These are phyloP conservation scores for Poeciliopsis presidionis DNA, from an alignment of 2,797 vertebrate genomes.

Conservation along the genomic window DNA sequence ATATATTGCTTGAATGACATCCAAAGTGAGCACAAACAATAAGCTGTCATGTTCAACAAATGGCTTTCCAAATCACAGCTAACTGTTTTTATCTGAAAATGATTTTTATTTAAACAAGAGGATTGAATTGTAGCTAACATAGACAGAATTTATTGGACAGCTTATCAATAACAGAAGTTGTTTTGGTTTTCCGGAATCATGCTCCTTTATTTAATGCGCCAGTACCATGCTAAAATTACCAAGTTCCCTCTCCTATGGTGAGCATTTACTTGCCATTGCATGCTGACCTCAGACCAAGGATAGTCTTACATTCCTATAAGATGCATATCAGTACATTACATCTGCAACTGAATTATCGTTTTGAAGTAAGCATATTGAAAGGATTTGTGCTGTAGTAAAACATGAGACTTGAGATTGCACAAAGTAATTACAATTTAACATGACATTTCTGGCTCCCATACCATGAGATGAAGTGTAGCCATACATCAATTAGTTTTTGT, in stretches of 20 bases:
- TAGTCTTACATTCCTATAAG: slow-evolving; percentile 31
- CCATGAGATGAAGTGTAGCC: slow-evolving; percentile 53
- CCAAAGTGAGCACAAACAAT: slow-evolving; percentile 5
- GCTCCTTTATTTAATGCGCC: neutral
- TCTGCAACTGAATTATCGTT: slow-evolving; percentile 7
- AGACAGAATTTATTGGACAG: neutral
- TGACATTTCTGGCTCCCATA: slow-evolving; percentile 66
- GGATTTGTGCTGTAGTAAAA: slow-evolving; percentile 35
- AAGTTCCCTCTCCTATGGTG: slow-evolving; percentile 13
- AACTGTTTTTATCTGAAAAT: neutral
- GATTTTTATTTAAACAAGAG: neutral
- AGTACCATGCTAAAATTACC: slow-evolving; percentile 1
- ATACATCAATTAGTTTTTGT: slow-evolving; percentile 72
- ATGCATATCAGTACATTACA: slow-evolving; percentile 13
- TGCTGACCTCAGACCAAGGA: neutral
- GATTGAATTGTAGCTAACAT: neutral
- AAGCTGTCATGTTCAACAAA: neutral
- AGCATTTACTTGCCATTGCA: neutral
- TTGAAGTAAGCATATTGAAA: slow-evolving; percentile 21
- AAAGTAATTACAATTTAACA: slow-evolving; percentile 60
- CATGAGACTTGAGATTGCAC: slow-evolving; percentile 29
- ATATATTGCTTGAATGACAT: neutral
- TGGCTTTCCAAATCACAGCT: neutral
- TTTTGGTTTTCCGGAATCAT: neutral
- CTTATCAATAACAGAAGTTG: neutral